These are phyloP conservation scores for Lumbricus terrestris DNA, from an alignment of 2,888 invertebrate species.

Conservation along the genomic window DNA sequence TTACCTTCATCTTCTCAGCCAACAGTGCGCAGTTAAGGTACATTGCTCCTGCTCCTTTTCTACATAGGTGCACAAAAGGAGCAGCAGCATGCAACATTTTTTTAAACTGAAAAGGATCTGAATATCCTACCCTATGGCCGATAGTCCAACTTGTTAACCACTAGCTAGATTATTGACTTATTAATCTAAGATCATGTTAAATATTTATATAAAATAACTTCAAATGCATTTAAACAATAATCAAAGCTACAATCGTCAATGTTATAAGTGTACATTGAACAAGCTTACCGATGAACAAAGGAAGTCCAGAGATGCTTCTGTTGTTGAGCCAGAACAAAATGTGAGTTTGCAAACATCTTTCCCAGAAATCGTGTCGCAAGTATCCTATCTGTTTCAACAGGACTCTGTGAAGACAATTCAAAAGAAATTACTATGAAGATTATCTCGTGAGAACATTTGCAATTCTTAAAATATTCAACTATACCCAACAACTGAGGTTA, in stretches of 20 bases:
- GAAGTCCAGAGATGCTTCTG: slow-evolving; percentile 86
- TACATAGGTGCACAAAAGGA: not conserved
- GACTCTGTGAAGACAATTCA: slow-evolving; percentile 65
- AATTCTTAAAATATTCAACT: not conserved
- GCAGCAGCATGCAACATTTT: not conserved
- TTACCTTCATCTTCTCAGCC: not conserved
- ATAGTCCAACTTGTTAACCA: not conserved
- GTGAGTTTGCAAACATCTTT: slow-evolving; percentile 93
- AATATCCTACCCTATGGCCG: not conserved
- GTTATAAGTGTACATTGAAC: not conserved
- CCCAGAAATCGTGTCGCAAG: slow-evolving; percentile 76
- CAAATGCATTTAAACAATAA: not conserved
- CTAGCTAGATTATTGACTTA: not conserved
- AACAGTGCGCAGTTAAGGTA: not conserved
- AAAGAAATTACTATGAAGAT: not conserved
- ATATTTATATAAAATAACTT: not conserved
- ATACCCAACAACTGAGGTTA: not conserved
- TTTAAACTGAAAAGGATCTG: not conserved
- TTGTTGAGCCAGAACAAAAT: slow-evolving; percentile 83
- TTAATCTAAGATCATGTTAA: not conserved
- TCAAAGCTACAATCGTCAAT: not conserved
- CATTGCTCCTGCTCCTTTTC: too few relatives aligned
- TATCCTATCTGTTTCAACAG: slow-evolving; percentile 82
- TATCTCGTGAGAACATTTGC: not conserved
- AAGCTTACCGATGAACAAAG: slow-evolving; percentile 73